A percentile compares a stretch with the other conserved stretches of the same genome.
Evolutionary conservation across 2,888 invertebrate species (phyloP).

Genomic region (Melieria picta): DNA sequence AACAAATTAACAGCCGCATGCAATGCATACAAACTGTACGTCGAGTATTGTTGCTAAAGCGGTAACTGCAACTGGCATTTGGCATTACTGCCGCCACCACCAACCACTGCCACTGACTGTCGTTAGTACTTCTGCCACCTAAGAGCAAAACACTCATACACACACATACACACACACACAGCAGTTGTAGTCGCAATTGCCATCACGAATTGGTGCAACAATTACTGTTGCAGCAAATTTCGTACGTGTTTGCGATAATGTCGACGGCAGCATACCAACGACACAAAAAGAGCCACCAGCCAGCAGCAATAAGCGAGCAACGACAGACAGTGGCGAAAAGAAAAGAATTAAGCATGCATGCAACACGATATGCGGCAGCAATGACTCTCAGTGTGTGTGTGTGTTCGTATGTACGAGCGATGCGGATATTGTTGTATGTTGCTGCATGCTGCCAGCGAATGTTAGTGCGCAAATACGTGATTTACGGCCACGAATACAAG

Average conservation of each 20-base stretch:
- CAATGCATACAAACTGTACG: neutral
- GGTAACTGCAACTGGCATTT: neutral
- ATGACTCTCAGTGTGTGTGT: no score
- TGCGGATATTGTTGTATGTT: no score
- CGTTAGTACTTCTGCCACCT: no score
- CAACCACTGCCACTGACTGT: no score
- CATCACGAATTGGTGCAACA: slow-evolving; percentile 39
- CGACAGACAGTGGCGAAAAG: neutral
- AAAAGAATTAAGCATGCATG: neutral
- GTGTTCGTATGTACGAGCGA: neutral
- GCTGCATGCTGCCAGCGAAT: neutral
- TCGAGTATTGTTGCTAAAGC: neutral
- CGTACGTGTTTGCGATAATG: slow-evolving; percentile 41
- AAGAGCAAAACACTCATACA: neutral
- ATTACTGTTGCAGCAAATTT: slow-evolving; percentile 40
- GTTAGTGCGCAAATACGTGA: slow-evolving; percentile 24
- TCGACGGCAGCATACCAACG: slow-evolving; percentile 21
- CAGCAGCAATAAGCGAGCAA: neutral
- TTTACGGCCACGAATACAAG: slow-evolving; percentile 17
- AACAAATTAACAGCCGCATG: slow-evolving; percentile 20
- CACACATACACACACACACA: neutral
- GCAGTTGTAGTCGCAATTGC: slow-evolving; percentile 15
- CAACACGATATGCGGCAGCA: neutral
- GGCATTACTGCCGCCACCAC: neutral
- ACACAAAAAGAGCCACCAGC: neutral